phyloP scores from a whole-genome alignment of 2,113 vertebrate species.

The Gavialis gangeticus region DNA sequence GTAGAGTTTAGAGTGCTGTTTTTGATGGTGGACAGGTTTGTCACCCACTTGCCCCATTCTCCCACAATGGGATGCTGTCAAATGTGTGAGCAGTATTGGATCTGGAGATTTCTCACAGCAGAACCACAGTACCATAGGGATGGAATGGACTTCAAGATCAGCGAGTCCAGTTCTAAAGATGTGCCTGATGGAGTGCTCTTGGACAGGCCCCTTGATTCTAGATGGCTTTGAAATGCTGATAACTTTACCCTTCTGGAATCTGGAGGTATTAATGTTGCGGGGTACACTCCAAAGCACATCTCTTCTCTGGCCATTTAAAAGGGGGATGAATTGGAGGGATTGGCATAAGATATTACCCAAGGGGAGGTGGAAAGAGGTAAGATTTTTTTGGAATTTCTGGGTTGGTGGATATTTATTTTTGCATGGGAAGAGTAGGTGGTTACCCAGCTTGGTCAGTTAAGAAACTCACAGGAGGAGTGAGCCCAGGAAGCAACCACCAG shows the following conservation, averaged over 20 bases:
- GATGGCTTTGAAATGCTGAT: no score
- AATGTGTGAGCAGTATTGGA: not conserved
- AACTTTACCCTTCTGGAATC: no score
- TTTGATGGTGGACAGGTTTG: not conserved
- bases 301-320: no score
- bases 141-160: no score
- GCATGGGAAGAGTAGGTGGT: not conserved
- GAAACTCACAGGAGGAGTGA: not conserved
- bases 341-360: not conserved
- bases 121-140: no score
- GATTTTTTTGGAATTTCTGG: not conserved
- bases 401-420: not conserved
- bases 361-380: not conserved
- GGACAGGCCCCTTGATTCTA: no score
- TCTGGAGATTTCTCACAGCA: not conserved
- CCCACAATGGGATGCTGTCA: not conserved
- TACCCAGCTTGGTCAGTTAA: not conserved
- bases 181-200: not conserved
- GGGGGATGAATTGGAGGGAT: not conserved
- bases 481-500: not conserved
- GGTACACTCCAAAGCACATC: no score
- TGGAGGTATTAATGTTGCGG: no score
- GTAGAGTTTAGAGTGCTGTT: not conserved
- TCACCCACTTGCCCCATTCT: not conserved
- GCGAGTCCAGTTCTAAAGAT: not conserved